Evolutionary conservation across 2,113 vertebrate species (phyloP).

Genomic region (Gorilla gorilla): DNA sequence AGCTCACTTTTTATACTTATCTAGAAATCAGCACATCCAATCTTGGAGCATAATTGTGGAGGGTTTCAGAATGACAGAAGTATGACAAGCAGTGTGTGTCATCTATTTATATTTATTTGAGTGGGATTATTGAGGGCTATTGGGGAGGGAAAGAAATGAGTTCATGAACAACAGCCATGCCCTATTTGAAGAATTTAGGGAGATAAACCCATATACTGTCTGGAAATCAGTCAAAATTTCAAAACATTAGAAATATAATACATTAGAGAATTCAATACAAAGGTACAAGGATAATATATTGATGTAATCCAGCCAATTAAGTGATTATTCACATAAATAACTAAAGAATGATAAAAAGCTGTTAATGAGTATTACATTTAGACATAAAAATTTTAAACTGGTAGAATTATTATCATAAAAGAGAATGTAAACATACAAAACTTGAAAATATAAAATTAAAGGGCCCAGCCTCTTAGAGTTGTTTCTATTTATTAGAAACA

Average conservation of each 20-base stretch:
- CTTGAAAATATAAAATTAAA: not conserved
- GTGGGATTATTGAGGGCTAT: not conserved
- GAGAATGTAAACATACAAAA: not conserved
- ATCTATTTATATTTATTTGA: not conserved
- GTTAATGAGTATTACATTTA: not conserved
- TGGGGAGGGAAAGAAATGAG: not conserved
- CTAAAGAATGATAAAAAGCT: not conserved
- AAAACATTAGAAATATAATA: not conserved
- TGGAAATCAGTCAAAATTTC: not conserved
- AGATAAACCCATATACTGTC: not conserved
- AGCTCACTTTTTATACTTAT: not conserved
- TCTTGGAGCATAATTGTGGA: not conserved
- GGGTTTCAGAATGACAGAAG: not conserved
- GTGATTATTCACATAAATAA: not conserved
- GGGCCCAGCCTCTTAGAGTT: not conserved
- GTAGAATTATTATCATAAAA: not conserved
- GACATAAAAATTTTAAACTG: not conserved
- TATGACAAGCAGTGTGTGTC: not conserved
- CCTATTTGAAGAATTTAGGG: not conserved
- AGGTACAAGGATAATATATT: not conserved
- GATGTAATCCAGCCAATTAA: not conserved
- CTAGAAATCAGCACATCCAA: not conserved
- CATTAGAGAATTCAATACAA: not conserved
- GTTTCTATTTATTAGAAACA: not conserved
- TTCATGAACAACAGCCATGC: not conserved